Evolutionary conservation across 2,797 vertebrate species (phyloP), one percentile per base, ranked within the genome.

Genomic region (Streptopelia turtur): DNA sequence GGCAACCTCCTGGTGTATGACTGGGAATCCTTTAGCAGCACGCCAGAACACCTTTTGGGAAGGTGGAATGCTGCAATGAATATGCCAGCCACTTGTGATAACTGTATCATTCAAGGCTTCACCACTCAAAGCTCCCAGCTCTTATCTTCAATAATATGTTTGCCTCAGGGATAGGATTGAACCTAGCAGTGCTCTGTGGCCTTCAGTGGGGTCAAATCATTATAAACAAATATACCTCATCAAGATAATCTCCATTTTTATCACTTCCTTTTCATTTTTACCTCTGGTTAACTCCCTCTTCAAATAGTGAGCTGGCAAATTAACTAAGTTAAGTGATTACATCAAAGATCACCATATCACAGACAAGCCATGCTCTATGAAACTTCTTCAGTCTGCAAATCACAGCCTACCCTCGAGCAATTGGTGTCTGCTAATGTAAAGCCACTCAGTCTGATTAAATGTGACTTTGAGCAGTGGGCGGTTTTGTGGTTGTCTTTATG

Each of bases 381-480:
- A 95, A 84, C 43, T 71, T 76, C 56, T 74, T 80, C 76, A 65
- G 69, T 80, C 64, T 90, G 68, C 65, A 89, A 79, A 89, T 90
- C 94, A 60, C 68, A 90, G 83, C 37, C 81, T 94, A 85, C 92
- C 91, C 85, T 89, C 87, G 30, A 93, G 94, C 87, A 89, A 76
- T 53, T 50, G 61, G 55, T 85, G 82, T 83, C 84, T 91, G 86
- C 56, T 93, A 76, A 71, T 90, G 84, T 79, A 86, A 91, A 96
- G 39, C 88, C 57, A 56, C 76, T 96, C 82, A 85, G 71, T 69
- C 92, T 91, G 87, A 97, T 96, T 87, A 87, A 90, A 88, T 72
- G 79, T 94, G 95, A 97, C 90, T 95, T 91, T 91, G 91, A 96
- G 93, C 96, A 89, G 88, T 94, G 88, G 86, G 81, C 0, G 57